Evolutionary conservation across 2,797 vertebrate species (phyloP).

Genomic region (Galago senegalensis): DNA sequence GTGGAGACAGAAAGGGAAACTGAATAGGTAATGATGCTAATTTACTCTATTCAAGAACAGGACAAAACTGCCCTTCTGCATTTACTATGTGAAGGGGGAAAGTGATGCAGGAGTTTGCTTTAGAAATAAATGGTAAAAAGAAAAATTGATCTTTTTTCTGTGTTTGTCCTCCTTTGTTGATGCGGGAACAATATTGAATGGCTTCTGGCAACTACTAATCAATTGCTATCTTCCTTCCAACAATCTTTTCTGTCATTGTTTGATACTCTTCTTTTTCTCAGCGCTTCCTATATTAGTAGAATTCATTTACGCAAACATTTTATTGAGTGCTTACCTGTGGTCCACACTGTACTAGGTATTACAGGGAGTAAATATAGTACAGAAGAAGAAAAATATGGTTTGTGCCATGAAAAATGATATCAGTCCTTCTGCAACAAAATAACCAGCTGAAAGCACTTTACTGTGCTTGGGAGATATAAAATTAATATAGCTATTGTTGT

Average conservation of each 20-base stretch:
- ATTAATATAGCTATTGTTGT: background rate
- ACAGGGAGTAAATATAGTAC: constrained; percentile 44
- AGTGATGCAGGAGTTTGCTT: constrained; percentile 63
- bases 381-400: constrained; percentile 26
- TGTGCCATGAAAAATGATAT: background rate
- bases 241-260: constrained; percentile 75
- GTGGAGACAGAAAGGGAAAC: background rate
- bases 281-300: constrained; percentile 58
- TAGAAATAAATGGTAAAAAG: constrained; percentile 72
- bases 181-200: constrained; percentile 69
- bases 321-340: constrained; percentile 76
- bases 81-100: background rate
- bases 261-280: constrained; percentile 73
- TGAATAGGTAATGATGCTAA: constrained; percentile 71
- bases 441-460: background rate
- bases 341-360: background rate
- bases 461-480: background rate
- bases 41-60: constrained; percentile 57
- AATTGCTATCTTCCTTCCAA: constrained; percentile 77
- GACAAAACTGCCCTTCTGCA: constrained; percentile 55
- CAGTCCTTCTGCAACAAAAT: background rate
- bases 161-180: constrained; percentile 75
- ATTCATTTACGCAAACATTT: constrained; percentile 68
- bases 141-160: constrained; percentile 81
- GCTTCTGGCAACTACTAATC: constrained; percentile 80